Base-by-base conservation (phyloP, 2,888 invertebrate species). In the Frankliniella fusca region DNA sequence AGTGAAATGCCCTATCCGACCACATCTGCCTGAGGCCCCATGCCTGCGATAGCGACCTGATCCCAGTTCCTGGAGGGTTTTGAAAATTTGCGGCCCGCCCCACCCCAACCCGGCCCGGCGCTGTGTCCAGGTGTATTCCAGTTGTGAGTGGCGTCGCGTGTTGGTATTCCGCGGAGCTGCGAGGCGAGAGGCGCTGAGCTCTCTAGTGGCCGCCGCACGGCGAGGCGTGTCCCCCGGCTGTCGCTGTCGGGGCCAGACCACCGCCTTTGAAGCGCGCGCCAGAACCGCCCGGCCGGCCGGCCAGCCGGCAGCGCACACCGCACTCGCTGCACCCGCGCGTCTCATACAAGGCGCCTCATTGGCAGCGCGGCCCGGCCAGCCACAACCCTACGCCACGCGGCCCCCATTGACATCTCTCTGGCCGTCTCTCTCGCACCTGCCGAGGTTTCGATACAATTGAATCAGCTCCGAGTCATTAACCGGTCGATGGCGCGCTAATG, bases 401-500 rank as follows among this genome's bases (percentile, higher is more conserved):
- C 38, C 38, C 38, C 5, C 38, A 38, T 5, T 38, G 38, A 38
- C 38, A 38, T 38, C 38, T 38, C 38, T 38, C 38, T 38, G 3
- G 2, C 38, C 5, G 3, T 38, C 38, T 38, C 38, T 38, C 38
- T 38, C 38, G 38, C 38, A 38, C 38, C 38, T 38, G 38, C 38
- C 38, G 38, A 38, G 38, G 27, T 76, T 8, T 76, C 27, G 70
- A 54, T 23, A 76, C 70, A 76, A 76, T 76, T 76, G 70, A 76
- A 76, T 76, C 70, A 76, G 70, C 23, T 76, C 27, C 70, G 70
- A 27, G 70, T 76, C 70, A 76, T 76, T 76, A 76, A 27, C 70
- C 70, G 70, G 70, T 76, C 70, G 70, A 76, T 76, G 70, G 12
- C 23, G 70, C 70, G 70, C 70, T 76, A 76, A 76, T 76, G 70